phyloP scores from a whole-genome alignment of 1,140 invertebrate species.

The Cylas formicarius region DNA sequence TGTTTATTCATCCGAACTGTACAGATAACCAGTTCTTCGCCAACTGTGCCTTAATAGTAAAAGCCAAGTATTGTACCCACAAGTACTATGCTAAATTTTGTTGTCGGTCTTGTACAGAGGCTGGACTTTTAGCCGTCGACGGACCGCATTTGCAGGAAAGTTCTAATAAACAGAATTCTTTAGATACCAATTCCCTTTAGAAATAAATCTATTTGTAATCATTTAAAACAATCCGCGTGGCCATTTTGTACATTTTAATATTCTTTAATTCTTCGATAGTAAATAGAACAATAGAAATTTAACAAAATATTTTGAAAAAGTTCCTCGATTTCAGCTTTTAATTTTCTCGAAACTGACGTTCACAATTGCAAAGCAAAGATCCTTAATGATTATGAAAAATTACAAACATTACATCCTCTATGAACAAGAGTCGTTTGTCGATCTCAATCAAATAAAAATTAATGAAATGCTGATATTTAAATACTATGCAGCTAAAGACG shows the following conservation, averaged over 20 bases:
- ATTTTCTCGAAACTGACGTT: too few relatives aligned
- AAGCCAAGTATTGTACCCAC: conserved; percentile 74
- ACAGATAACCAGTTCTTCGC: conserved; percentile 83
- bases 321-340: too few relatives aligned
- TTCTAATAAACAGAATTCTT: conserved; percentile 21
- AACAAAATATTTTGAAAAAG: too few relatives aligned
- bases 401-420: too few relatives aligned
- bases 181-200: conserved; percentile 25
- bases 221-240: conserved; percentile 3
- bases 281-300: too few relatives aligned
- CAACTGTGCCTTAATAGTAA: conserved; percentile 79
- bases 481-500: too few relatives aligned
- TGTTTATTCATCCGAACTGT: conserved; percentile 69
- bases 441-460: too few relatives aligned
- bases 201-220: too few relatives aligned
- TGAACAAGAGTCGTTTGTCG: too few relatives aligned
- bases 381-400: too few relatives aligned
- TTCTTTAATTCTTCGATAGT: conserved; percentile 2
- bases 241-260: conserved; percentile 8
- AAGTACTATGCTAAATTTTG: conserved; percentile 88
- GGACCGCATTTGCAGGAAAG: conserved; percentile 16
- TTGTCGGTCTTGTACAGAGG: conserved; percentile 81
- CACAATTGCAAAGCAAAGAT: too few relatives aligned
- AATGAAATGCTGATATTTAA: too few relatives aligned
- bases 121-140: conserved; percentile 47